Conservation (phyloP, 2,797 vertebrate species). For the Florisuga fusca region DNA sequence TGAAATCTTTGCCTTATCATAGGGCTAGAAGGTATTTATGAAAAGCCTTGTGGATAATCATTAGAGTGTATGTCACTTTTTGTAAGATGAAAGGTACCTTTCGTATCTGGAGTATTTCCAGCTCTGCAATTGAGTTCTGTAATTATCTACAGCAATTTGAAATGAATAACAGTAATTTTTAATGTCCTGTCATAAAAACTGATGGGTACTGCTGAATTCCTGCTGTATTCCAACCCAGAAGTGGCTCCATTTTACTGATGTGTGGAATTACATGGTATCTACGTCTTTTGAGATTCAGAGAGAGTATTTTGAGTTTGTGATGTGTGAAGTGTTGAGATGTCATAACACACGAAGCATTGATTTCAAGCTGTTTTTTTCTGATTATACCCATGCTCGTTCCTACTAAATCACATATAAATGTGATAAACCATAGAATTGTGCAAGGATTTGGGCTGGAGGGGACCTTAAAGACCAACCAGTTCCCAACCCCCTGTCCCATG, state of each 20-base stretch:
- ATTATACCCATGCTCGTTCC: neutral
- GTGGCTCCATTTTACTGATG: neutral
- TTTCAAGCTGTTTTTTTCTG: neutral
- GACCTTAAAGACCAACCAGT: no score
- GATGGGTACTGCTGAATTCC: conserved; percentile 10
- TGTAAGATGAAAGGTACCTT: conserved; percentile 27
- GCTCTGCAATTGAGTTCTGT: conserved; percentile 48
- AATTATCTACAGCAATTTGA: conserved; percentile 56
- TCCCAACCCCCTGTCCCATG: no score
- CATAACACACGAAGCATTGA: neutral
- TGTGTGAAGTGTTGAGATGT: neutral
- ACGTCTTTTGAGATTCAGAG: neutral
- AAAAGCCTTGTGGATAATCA: neutral
- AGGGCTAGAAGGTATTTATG: neutral
- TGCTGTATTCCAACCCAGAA: neutral
- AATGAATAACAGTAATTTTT: conserved; percentile 53
- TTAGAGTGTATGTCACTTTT: neutral
- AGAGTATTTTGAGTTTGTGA: neutral
- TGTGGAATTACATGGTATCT: neutral
- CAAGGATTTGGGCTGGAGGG: no score
- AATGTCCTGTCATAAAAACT: conserved; percentile 35
- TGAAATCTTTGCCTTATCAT: neutral
- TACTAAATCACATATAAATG: neutral
- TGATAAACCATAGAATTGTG: neutral
- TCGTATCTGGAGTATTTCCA: conserved; percentile 47